Evolutionary conservation across 2,888 invertebrate species (phyloP).

Genomic region (Diadromus collaris): DNA sequence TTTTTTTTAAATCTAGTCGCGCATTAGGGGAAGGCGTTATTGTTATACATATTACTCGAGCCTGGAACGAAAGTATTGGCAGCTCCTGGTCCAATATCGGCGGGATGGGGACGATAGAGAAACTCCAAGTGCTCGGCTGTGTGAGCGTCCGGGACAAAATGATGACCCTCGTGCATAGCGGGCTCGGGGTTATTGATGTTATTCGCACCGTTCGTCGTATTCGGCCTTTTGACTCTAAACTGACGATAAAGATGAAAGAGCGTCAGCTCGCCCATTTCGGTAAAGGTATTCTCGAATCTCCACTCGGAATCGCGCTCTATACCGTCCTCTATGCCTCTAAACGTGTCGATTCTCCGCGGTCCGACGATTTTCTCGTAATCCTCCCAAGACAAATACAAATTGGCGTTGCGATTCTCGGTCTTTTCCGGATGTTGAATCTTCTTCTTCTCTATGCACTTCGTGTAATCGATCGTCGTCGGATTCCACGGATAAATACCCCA

Average conservation of each 20-base stretch:
- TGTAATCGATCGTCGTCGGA: conserved; percentile 60
- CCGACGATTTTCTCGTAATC: conserved; percentile 57
- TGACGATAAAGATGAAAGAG: conserved; percentile 56
- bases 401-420: conserved; percentile 41
- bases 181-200: conserved; percentile 43
- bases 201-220: conserved; percentile 31
- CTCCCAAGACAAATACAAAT: conserved; percentile 54
- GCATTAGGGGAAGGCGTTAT: conserved; percentile 53
- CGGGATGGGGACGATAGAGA: conserved; percentile 56
- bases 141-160: conserved; percentile 53
- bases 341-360: conserved; percentile 48
- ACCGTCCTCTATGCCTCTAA: conserved; percentile 49
- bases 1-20: no score
- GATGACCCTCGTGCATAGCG: conserved; percentile 53
- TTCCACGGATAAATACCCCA: conserved; percentile 66
- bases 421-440: conserved; percentile 42
- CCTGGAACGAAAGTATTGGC: conserved; percentile 52
- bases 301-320: conserved; percentile 55
- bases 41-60: conserved; percentile 58
- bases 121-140: conserved; percentile 53
- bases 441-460: conserved; percentile 53
- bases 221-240: conserved; percentile 48
- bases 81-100: conserved; percentile 46
- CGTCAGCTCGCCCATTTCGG: conserved; percentile 58
- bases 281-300: conserved; percentile 57